These are phyloP conservation scores for Cephus sareptanus DNA, from an alignment of 2,888 invertebrate species.

Conservation along the genomic window DNA sequence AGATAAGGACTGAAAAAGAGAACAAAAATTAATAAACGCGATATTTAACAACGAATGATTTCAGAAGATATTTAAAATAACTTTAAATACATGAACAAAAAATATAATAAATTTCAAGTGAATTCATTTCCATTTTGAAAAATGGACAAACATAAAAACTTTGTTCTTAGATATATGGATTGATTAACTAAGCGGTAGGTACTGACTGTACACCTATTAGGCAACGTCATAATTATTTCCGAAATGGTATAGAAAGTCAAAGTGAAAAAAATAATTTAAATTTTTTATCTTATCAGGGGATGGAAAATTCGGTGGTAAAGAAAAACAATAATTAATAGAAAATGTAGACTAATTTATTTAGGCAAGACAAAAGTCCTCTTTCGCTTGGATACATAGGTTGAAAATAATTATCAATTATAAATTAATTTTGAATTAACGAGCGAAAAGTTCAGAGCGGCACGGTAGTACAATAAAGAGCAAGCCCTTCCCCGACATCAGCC, in stretches of 20 bases:
- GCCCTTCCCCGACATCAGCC: slow-evolving; percentile 28
- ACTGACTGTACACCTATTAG: neutral
- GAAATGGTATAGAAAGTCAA: neutral
- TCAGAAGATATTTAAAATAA: neutral
- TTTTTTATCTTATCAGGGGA: neutral
- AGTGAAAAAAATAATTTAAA: neutral
- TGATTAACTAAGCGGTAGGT: neutral
- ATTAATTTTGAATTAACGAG: slow-evolving; percentile 56
- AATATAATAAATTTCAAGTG: neutral
- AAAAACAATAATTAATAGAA: neutral
- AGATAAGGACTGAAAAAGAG: neutral
- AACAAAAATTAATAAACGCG: neutral
- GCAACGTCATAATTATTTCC: neutral
- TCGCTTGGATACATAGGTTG: neutral
- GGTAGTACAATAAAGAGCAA: slow-evolving; percentile 41
- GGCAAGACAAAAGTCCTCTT: neutral
- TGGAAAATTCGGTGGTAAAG: too few species aligned
- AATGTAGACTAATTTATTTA: neutral
- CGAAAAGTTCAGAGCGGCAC: slow-evolving; percentile 29
- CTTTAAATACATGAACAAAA: neutral
- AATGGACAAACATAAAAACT: neutral
- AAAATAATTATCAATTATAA: slow-evolving; percentile 57
- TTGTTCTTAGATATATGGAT: neutral
- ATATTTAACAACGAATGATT: neutral
- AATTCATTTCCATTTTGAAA: neutral